A percentile compares a stretch with the other conserved stretches of the same genome.
Evolutionary conservation across 1,140 invertebrate species (phyloP).

Genomic region (Drosophila simulans): DNA sequence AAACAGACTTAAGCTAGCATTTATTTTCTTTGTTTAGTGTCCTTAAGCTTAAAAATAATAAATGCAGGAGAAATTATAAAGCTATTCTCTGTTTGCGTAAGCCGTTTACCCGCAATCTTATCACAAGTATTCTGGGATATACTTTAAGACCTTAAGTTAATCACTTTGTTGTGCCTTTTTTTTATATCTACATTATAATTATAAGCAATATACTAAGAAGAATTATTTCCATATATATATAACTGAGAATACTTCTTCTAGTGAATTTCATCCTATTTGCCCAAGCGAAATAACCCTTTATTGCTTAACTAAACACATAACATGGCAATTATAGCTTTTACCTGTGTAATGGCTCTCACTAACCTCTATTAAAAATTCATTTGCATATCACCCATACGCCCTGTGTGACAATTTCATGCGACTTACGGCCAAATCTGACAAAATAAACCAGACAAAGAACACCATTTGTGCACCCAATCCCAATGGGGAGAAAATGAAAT

Average conservation of each 20-base stretch:
- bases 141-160: not conserved
- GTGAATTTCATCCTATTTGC: not conserved
- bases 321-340: slow-evolving; percentile 37
- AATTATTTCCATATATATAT: too few species aligned
- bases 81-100: not conserved
- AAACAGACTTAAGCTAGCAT: not conserved
- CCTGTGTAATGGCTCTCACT: slow-evolving; percentile 34
- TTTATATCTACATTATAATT: too few species aligned
- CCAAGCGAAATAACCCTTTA: slow-evolving; percentile 3
- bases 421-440: slow-evolving; percentile 17
- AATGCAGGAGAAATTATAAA: too few species aligned
- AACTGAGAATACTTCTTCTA: not conserved
- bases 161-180: not conserved
- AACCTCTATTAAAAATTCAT: slow-evolving; percentile 49
- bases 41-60: too few species aligned
- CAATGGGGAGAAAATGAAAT: slow-evolving; percentile 32
- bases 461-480: slow-evolving; percentile 11
- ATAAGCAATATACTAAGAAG: too few species aligned
- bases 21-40: too few species aligned
- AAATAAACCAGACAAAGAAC: slow-evolving; percentile 20
- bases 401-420: slow-evolving; percentile 34
- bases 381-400: slow-evolving; percentile 51
- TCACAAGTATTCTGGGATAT: not conserved
- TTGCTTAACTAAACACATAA: slow-evolving; percentile 25
- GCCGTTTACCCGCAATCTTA: not conserved